These are phyloP conservation scores for Bagarius yarrelli DNA, from an alignment of 2,113 vertebrate genomes.

Conservation along the genomic window DNA sequence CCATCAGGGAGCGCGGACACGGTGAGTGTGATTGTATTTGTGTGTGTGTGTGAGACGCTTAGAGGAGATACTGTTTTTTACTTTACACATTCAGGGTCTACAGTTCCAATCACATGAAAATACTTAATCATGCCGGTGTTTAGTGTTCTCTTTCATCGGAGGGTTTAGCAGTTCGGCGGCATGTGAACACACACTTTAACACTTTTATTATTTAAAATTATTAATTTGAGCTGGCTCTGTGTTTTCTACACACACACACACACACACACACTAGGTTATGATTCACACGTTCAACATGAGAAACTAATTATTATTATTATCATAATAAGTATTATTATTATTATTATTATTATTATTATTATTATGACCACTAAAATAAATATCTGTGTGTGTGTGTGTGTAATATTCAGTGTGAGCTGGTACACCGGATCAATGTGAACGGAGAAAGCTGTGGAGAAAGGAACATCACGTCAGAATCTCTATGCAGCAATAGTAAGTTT, in stretches of 20 bases:
- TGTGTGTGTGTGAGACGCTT: neutral
- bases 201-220: too few species aligned
- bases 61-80: neutral
- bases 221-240: too few species aligned
- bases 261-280: too few species aligned
- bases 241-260: too few species aligned
- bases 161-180: too few species aligned
- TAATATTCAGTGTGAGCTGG: conserved; percentile 33
- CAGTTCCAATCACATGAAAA: neutral
- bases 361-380: too few species aligned
- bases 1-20: conserved; percentile 15
- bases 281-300: too few species aligned
- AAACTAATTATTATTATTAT: too few species aligned
- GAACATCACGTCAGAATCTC: neutral
- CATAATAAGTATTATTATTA: too few species aligned
- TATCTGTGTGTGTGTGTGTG: conserved; percentile 33
- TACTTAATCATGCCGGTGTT: neutral
- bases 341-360: too few species aligned
- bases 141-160: too few species aligned
- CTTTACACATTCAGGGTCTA: neutral
- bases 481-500: conserved; percentile 40
- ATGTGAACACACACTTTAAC: too few species aligned
- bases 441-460: neutral
- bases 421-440: conserved; percentile 35
- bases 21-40: conserved; percentile 41